Evolutionary conservation across 2,797 vertebrate genomes (phyloP).

Genomic region (Cryptoblepharus egeriae): DNA sequence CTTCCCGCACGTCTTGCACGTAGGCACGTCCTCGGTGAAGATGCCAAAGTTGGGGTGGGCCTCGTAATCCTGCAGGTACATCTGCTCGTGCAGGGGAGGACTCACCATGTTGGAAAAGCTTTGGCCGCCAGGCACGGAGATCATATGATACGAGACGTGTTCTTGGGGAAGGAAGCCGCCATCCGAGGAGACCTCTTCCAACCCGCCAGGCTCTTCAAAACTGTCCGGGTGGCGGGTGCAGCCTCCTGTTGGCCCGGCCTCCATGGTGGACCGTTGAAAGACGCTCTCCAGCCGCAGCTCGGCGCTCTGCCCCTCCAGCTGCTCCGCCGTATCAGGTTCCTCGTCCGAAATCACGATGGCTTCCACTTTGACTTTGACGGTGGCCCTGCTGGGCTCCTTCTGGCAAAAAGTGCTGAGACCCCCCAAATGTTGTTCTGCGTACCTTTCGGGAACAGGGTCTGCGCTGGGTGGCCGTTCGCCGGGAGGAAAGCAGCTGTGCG

Average conservation of each 20-base stretch:
- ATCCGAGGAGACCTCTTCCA: slow-evolving; percentile 75
- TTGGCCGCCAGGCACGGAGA: slow-evolving; percentile 64
- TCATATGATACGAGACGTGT: slow-evolving; percentile 80
- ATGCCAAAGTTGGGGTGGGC: slow-evolving; percentile 84
- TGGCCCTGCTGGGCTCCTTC: slow-evolving; percentile 44
- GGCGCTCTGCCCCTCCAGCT: slow-evolving; percentile 31
- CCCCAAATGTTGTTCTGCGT: slow-evolving; percentile 49
- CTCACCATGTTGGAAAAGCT: slow-evolving; percentile 67
- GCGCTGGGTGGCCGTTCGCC: slow-evolving; percentile 54
- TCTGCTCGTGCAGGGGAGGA: slow-evolving; percentile 71
- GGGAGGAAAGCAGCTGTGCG: slow-evolving; percentile 68
- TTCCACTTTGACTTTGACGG: slow-evolving; percentile 87
- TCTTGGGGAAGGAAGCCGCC: slow-evolving; percentile 79
- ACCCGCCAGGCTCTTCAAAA: slow-evolving; percentile 63
- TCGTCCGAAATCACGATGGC: slow-evolving; percentile 94
- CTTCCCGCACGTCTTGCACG: slow-evolving; percentile 91
- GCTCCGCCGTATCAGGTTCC: slow-evolving; percentile 81
- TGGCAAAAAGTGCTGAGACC: slow-evolving; percentile 43
- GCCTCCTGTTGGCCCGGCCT: slow-evolving; percentile 3
- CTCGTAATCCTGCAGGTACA: slow-evolving; percentile 87
- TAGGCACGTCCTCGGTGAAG: slow-evolving; percentile 89
- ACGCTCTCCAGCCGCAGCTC: slow-evolving; percentile 32
- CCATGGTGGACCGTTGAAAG: background rate
- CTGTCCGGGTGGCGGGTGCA: slow-evolving; percentile 61
- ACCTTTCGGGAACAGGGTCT: slow-evolving; percentile 53